These are phyloP conservation scores for Poeciliopsis paucimaculata DNA, from an alignment of 2,797 vertebrate genomes.

Conservation along the genomic window DNA sequence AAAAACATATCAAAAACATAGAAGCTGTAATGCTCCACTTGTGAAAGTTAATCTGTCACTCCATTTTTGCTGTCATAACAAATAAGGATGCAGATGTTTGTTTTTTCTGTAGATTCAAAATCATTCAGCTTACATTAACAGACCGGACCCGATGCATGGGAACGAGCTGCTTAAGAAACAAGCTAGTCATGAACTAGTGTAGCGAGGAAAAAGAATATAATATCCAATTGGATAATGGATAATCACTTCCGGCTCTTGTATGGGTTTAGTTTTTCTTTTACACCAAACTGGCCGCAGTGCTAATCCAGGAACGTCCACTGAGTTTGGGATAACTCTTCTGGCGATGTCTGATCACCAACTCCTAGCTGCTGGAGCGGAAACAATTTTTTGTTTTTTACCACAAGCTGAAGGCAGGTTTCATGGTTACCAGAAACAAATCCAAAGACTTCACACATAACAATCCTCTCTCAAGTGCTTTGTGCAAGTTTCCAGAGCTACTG, in stretches of 20 bases:
- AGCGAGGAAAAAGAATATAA: neutral
- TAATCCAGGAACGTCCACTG: neutral
- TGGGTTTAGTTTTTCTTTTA: neutral
- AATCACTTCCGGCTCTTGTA: constrained; percentile 6
- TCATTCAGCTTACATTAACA: neutral
- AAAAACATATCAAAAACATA: constrained; percentile 8
- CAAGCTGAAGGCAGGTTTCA: neutral
- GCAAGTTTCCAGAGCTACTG: neutral
- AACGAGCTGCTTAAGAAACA: neutral
- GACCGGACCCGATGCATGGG: neutral
- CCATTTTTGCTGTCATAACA: neutral
- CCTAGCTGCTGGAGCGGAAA: neutral
- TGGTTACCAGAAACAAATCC: neutral
- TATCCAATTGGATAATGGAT: neutral
- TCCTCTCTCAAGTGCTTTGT: neutral
- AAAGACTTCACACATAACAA: neutral
- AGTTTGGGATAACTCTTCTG: neutral
- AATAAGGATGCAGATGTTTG: constrained; percentile 5
- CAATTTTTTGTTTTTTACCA: neutral
- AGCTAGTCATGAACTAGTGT: neutral
- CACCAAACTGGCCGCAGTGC: neutral
- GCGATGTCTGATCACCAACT: neutral
- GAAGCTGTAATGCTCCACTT: neutral
- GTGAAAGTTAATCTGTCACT: neutral
- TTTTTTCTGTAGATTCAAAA: neutral